A percentile compares a stretch with the other conserved stretches of the same genome.
These are phyloP conservation scores for Gonatopus flavifemur DNA, from an alignment of 1,140 invertebrate species.

Conservation along the genomic window DNA sequence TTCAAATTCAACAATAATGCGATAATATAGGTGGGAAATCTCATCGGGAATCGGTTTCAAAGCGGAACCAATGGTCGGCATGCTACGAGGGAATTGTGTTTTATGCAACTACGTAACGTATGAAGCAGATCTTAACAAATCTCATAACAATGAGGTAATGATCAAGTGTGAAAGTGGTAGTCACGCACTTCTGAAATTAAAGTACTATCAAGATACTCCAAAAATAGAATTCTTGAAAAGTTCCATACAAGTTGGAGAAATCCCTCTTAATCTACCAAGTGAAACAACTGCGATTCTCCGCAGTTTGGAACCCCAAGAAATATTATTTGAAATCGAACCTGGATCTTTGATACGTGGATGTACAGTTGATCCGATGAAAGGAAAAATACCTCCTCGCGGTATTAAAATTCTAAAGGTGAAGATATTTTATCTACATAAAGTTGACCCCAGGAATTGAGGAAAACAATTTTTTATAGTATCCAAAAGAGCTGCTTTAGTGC, in stretches of 20 bases:
- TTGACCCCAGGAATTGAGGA: too few relatives aligned
- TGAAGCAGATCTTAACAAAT: conserved; percentile 3
- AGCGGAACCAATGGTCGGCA: conserved; percentile 26
- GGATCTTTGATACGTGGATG: conserved; percentile 17
- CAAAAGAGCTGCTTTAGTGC: too few relatives aligned
- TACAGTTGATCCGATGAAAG: conserved; percentile 23
- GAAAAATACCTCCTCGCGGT: conserved; percentile 29
- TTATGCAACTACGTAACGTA: conserved; percentile 19
- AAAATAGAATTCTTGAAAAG: conserved; percentile 15
- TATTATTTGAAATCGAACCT: conserved; percentile 23
- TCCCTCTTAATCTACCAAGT: conserved; percentile 29
- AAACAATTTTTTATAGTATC: too few relatives aligned
- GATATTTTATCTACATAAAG: too few relatives aligned
- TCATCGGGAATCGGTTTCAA: conserved; percentile 16
- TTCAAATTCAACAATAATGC: too few relatives aligned
- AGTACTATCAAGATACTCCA: not conserved
- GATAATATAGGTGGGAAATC: conserved; percentile 30
- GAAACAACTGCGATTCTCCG: conserved; percentile 14
- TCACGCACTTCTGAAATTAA: conserved; percentile 9
- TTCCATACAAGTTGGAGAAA: conserved; percentile 15
- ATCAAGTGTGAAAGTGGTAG: conserved; percentile 19
- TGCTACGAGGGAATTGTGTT: conserved; percentile 20
- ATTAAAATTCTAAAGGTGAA: conserved; percentile 11
- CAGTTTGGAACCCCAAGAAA: conserved; percentile 21
- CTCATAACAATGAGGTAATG: conserved; percentile 5